Base-by-base conservation (phyloP, 2,113 vertebrate species). In the Apeltes quadracus region DNA sequence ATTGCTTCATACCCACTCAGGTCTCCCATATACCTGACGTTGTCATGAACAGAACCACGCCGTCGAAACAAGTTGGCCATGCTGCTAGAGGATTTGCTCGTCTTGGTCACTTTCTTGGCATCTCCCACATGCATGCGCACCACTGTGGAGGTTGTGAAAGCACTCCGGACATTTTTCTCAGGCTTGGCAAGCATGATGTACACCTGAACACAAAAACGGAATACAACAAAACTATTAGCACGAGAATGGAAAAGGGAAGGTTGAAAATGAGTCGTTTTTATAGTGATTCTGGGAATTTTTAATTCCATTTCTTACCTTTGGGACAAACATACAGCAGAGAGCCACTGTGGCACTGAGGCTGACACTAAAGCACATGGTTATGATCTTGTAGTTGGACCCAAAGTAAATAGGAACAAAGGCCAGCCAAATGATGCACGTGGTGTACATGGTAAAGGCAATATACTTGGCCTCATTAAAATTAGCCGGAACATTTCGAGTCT, bases 401-500 rank as follows among this genome's bases (percentile, higher is more conserved):
- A 99, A 99, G 93, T 99, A 99, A 88, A 99, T 99, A 22, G 98
- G 98, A 87, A 99, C 97, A 58, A 99, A 99, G 76, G 98, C 98
- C 88, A 99, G 91, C 98, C 98, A 99, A 81, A 99, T 98, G 84
- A 99, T 98, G 83, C 98, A 99, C 79, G 98, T 99, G 84, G 98
- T 99, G 54, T 99, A 99, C 98, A 99, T 99, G 44, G 98, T 99
- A 75, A 99, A 99, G 86, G 98, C 98, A 6, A 99, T 99, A 61
- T 99, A 99, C 84, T 99, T 99, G 76, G 98, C 97, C 91, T 99
- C 98, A 0, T 99, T 99, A 87, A 99, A 99, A 87, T 99, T 99
- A 58, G 97, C 97, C 0, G 98, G 98, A 23, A 99, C 98, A 0
- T 98, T 99, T 77, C 98, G 95, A 56, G 98, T 99, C 95, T 92